Percentiles rank a stretch among this genome's conserved stretches.
These are phyloP conservation scores for Psettodes erumei DNA, from an alignment of 2,113 vertebrate species.

Conservation along the genomic window DNA sequence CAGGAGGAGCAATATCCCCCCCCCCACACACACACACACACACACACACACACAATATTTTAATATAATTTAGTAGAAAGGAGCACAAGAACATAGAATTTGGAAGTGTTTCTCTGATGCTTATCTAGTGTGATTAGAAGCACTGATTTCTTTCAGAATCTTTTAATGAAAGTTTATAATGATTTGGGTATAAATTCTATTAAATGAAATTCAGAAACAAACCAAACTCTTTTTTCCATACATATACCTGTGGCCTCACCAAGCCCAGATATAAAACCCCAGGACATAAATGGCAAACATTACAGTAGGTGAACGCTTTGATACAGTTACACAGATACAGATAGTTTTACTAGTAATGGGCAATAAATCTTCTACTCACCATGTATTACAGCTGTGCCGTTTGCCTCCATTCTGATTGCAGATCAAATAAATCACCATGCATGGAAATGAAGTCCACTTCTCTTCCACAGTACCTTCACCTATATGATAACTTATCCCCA, in stretches of 20 bases:
- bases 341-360: not conserved
- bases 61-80: too few species aligned
- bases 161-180: not conserved
- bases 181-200: not conserved
- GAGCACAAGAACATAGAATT: not conserved
- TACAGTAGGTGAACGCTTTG: not conserved
- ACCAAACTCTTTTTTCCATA: not conserved
- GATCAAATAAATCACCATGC: constrained; percentile 5
- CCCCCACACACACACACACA: too few species aligned
- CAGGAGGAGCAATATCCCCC: too few species aligned
- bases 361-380: constrained; percentile 67
- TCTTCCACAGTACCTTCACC: not conserved
- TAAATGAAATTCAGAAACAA: not conserved
- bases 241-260: not conserved
- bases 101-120: not conserved
- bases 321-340: too few species aligned
- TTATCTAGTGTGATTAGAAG: not conserved
- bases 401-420: constrained; percentile 68
- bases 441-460: not conserved
- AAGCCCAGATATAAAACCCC: not conserved
- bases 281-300: not conserved
- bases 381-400: constrained; percentile 35
- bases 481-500: not conserved
- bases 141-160: not conserved
- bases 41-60: too few species aligned